Conservation (phyloP, 2,113 vertebrate genomes). For the Stercorarius parasiticus region DNA sequence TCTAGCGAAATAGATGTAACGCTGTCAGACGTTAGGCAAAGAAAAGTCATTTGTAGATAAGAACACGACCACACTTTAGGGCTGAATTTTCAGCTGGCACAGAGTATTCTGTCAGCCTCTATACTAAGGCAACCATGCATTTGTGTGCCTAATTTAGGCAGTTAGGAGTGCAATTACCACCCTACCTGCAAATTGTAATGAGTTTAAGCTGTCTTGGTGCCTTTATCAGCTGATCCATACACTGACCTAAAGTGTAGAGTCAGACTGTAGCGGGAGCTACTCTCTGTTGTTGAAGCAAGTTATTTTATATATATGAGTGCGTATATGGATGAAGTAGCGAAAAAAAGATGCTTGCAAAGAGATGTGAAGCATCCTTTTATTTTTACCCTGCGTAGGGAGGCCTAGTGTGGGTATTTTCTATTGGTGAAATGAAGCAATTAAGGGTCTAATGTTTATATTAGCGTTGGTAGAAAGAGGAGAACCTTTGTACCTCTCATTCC, state of each 20-base stretch:
- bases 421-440: not conserved
- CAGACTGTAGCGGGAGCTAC: not conserved
- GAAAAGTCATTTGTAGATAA: not conserved
- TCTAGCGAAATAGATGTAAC: not conserved
- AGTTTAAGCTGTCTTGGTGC: not conserved
- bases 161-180: slow-evolving; percentile 11
- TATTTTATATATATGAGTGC: not conserved
- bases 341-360: not conserved
- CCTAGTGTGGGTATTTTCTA: not conserved
- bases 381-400: fast-evolving
- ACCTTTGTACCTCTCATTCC: fast-evolving
- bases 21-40: not conserved
- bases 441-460: not conserved
- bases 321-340: not conserved
- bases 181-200: slow-evolving; percentile 28
- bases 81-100: slow-evolving; percentile 25
- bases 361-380: not conserved
- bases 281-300: not conserved
- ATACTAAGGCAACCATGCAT: not conserved
- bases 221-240: not conserved
- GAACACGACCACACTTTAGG: not conserved
- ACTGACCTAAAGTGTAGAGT: not conserved
- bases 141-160: slow-evolving; percentile 17
- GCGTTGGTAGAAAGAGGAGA: not conserved
- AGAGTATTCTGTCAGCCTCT: not conserved